phyloP scores from a whole-genome alignment of 30 jellyfish, hydroid and myxozoan genomes.

The Aurelia sp. region DNA sequence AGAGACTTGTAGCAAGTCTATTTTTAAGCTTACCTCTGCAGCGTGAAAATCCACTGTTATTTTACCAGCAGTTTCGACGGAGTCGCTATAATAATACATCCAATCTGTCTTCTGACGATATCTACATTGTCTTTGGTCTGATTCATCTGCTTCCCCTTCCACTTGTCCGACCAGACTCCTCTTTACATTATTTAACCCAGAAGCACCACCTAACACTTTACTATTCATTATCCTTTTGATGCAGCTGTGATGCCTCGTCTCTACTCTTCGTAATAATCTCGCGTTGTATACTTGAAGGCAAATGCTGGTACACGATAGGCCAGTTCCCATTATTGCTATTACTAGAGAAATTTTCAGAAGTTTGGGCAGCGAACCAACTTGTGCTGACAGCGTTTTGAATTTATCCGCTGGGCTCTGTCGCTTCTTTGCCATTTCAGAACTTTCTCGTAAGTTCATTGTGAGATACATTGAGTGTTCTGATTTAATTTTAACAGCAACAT shows the following conservation, averaged over 20 bases:
- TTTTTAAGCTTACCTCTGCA: slow-evolving; percentile 26
- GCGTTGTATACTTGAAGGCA: slow-evolving; percentile 30
- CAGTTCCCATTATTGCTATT: slow-evolving; percentile 12
- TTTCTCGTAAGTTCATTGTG: background rate
- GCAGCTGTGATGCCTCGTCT: slow-evolving; percentile 45
- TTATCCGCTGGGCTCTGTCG: slow-evolving; percentile 29
- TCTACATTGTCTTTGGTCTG: slow-evolving; percentile 37
- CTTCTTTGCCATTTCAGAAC: slow-evolving; percentile 38
- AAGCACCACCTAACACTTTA: background rate
- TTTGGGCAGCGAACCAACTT: slow-evolving; percentile 29
- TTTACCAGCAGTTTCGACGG: background rate
- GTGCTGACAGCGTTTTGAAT: slow-evolving; percentile 8
- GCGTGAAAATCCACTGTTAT: slow-evolving; percentile 48
- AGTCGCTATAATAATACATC: slow-evolving; percentile 26
- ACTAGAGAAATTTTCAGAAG: slow-evolving; percentile 16
- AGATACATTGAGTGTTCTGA: too few species aligned
- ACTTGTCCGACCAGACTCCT: slow-evolving; percentile 4
- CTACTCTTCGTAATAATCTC: slow-evolving; percentile 20
- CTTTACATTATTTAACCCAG: slow-evolving; percentile 3
- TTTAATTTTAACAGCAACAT: too few species aligned
- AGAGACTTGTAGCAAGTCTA: too few species aligned
- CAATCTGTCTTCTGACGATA: slow-evolving; percentile 70
- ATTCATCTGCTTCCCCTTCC: slow-evolving; percentile 8
- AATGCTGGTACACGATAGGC: slow-evolving; percentile 29
- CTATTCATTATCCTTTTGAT: slow-evolving; percentile 27